phyloP scores from a whole-genome alignment of 2,888 invertebrate genomes.

The Drosophila anceps region DNA sequence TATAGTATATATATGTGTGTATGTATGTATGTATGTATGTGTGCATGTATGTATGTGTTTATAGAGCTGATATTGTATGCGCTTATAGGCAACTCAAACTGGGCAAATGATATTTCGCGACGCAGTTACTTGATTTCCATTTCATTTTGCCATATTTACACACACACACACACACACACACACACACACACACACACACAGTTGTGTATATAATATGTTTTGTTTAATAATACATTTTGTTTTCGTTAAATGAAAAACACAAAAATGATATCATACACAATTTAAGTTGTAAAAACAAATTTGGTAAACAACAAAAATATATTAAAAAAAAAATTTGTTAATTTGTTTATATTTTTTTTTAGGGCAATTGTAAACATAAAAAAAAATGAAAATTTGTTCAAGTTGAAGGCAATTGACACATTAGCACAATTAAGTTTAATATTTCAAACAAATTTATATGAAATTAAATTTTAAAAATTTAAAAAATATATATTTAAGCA shows the following conservation, averaged over 20 bases:
- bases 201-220: conserved; percentile 25
- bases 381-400: not conserved
- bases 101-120: conserved; percentile 49
- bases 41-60: not conserved
- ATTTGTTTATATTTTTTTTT: not conserved
- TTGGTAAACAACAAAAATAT: conserved; percentile 10
- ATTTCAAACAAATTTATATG: not conserved
- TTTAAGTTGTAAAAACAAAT: conserved; percentile 28
- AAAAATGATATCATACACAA: conserved; percentile 60
- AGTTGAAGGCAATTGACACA: not conserved
- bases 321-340: not conserved
- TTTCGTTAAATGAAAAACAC: conserved; percentile 54
- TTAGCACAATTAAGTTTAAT: not conserved
- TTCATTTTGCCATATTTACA: conserved; percentile 55
- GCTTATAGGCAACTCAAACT: conserved; percentile 32
- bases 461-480: not conserved
- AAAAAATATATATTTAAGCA: too few species aligned
- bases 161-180: conserved; percentile 7
- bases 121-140: conserved; percentile 76
- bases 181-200: conserved; percentile 12
- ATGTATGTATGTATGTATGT: not conserved
- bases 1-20: not conserved
- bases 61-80: conserved; percentile 22
- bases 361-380: not conserved
- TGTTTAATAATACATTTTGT: conserved; percentile 40